These are phyloP conservation scores for Brachionus sp. DNA, from an alignment of 1,140 invertebrate genomes.

Conservation along the genomic window DNA sequence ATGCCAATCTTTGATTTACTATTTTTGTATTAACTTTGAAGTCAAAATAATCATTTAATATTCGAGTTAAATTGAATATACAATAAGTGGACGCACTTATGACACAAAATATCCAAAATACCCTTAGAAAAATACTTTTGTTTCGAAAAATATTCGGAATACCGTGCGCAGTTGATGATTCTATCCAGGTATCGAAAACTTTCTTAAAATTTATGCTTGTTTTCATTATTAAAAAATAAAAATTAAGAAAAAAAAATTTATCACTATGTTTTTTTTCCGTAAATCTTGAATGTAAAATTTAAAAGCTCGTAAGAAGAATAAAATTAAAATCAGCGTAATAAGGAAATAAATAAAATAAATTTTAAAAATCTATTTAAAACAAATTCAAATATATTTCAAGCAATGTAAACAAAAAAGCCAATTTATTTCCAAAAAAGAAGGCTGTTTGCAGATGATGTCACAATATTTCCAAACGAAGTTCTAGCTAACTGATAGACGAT, in stretches of 20 bases:
- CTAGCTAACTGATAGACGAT: neutral
- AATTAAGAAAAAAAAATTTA: no score
- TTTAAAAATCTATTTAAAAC: no score
- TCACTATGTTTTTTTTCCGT: no score
- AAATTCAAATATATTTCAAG: no score
- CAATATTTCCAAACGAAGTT: neutral
- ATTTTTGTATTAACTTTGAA: neutral
- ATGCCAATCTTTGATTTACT: neutral
- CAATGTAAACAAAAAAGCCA: no score
- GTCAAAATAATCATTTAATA: neutral
- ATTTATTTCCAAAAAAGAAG: neutral
- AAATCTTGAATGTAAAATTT: no score
- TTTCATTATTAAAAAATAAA: no score
- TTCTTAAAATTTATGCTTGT: no score
- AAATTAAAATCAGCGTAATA: no score
- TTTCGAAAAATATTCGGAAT: neutral
- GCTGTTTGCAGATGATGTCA: neutral
- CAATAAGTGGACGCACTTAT: neutral
- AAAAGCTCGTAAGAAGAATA: no score
- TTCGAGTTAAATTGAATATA: neutral
- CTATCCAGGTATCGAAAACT: no score
- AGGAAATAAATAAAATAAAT: no score
- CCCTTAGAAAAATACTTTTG: neutral
- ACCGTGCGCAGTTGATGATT: neutral
- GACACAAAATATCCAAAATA: neutral